Percentiles rank a stretch among this genome's conserved stretches.
phyloP scores from a whole-genome alignment of 2,888 invertebrate species.

The Siphonodentalium dalli region DNA sequence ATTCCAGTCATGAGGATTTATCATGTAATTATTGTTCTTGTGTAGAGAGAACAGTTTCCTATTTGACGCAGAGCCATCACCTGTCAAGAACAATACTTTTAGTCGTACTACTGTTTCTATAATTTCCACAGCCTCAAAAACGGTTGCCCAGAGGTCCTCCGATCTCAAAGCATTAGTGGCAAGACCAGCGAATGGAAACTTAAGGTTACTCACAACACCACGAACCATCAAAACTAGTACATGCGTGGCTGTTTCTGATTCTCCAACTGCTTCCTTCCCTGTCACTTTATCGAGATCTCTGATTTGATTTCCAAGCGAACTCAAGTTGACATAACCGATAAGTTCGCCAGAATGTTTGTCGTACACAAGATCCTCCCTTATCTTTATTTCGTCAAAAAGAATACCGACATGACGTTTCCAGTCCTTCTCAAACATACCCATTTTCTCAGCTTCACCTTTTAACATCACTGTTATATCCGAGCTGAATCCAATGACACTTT shows the following conservation, averaged over 20 bases:
- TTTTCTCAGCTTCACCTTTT: slow-evolving; percentile 16
- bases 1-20: slow-evolving; percentile 7
- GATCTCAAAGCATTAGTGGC: too few relatives aligned
- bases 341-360: slow-evolving; percentile 31
- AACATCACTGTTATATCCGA: slow-evolving; percentile 16
- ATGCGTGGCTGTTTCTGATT: slow-evolving; percentile 20
- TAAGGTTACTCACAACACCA: too few relatives aligned
- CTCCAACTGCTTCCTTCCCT: neutral
- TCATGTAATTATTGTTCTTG: neutral
- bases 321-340: slow-evolving; percentile 27
- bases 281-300: slow-evolving; percentile 17
- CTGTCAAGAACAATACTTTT: too few relatives aligned
- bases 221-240: slow-evolving; percentile 29
- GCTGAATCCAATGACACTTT: slow-evolving; percentile 14
- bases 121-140: too few relatives aligned
- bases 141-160: too few relatives aligned
- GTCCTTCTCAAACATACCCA: slow-evolving; percentile 4
- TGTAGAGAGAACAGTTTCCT: too few relatives aligned
- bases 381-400: slow-evolving; percentile 31
- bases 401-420: slow-evolving; percentile 21
- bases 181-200: too few relatives aligned
- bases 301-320: slow-evolving; percentile 24
- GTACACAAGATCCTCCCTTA: slow-evolving; percentile 30
- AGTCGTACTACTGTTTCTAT: too few relatives aligned
- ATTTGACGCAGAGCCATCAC: too few relatives aligned